These are phyloP conservation scores for Sialia sialis DNA, from an alignment of 2,113 vertebrate genomes.

Conservation along the genomic window DNA sequence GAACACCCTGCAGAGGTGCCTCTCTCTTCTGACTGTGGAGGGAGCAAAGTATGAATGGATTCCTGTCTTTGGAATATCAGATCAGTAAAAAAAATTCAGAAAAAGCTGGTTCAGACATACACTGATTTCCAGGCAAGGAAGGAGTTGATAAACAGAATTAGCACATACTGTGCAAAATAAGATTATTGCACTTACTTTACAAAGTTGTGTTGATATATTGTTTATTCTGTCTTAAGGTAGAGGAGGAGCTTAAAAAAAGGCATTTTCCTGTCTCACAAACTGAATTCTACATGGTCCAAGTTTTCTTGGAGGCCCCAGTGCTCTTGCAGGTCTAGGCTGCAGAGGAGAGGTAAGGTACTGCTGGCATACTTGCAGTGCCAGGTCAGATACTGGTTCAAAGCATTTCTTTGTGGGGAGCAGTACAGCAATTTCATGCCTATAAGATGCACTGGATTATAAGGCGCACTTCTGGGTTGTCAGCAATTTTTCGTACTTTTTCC, in stretches of 20 bases:
- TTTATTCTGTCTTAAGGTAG: not conserved
- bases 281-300: accelerated
- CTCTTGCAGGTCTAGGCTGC: not conserved
- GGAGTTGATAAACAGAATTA: not conserved
- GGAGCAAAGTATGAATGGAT: not conserved
- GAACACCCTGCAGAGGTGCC: not conserved
- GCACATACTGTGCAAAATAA: not conserved
- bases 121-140: not conserved
- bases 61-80: not conserved
- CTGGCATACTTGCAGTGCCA: not conserved
- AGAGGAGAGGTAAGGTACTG: not conserved
- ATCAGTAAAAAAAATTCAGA: not conserved
- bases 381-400: not conserved
- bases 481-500: too few species aligned
- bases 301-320: not conserved
- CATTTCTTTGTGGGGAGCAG: not conserved
- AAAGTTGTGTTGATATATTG: not conserved
- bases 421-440: too few species aligned
- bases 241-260: not conserved
- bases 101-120: not conserved
- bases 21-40: not conserved
- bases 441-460: too few species aligned
- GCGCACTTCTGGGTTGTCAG: too few species aligned
- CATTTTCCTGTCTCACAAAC: not conserved
- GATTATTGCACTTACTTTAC: not conserved